These are phyloP conservation scores for Elanus axillaris DNA, from an alignment of 2,113 vertebrate genomes.

Conservation along the genomic window DNA sequence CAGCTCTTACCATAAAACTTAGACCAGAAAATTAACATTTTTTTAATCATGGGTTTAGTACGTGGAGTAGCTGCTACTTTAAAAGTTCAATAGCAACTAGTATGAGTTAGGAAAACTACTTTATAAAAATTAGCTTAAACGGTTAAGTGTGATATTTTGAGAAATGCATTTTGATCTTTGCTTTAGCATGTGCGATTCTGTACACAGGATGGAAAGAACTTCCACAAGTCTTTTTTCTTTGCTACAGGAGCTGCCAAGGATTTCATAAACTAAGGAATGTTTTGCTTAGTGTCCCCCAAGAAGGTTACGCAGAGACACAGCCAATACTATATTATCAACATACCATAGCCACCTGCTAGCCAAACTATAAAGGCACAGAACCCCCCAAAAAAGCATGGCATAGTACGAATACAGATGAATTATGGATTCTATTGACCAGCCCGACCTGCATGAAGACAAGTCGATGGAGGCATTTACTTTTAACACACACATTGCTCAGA, in stretches of 20 bases:
- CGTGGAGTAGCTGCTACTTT: neutral
- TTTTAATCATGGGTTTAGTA: neutral
- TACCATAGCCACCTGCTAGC: neutral
- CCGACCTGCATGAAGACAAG: neutral
- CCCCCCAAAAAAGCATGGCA: neutral
- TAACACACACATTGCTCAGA: neutral
- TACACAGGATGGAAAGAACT: neutral
- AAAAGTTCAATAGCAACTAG: neutral
- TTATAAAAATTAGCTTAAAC: neutral
- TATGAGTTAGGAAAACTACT: neutral
- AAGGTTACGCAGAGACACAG: slow-evolving; percentile 58
- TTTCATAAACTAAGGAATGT: neutral
- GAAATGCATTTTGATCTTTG: neutral
- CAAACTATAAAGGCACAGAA: neutral
- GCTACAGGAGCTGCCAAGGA: neutral
- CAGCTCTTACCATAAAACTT: neutral
- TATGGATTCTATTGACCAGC: neutral
- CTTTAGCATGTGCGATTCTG: neutral
- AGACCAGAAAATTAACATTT: neutral
- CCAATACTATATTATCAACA: slow-evolving; percentile 10
- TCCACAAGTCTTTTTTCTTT: neutral
- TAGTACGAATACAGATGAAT: fast-evolving
- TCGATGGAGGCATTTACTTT: neutral
- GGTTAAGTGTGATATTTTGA: neutral
- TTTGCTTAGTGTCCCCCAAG: neutral